These are phyloP conservation scores for Drosophila pegasa DNA, from an alignment of 2,888 invertebrate species.

Conservation along the genomic window DNA sequence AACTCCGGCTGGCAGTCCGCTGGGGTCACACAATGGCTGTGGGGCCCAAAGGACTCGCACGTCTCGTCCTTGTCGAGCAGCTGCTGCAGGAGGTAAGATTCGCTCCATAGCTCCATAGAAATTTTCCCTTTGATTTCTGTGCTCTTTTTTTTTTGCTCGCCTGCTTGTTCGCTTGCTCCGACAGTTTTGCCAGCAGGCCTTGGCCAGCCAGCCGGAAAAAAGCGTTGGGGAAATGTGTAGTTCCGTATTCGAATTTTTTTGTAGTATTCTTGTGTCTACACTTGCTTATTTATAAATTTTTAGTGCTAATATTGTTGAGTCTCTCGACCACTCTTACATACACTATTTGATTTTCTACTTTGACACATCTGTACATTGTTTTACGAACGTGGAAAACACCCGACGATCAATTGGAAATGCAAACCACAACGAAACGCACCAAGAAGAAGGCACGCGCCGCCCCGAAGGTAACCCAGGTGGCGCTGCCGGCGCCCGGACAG, in stretches of 20 bases:
- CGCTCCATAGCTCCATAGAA: not conserved
- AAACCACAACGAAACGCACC: conserved; percentile 51
- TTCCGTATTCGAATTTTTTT: conserved; percentile 17
- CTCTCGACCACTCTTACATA: not conserved
- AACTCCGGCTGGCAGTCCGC: conserved; percentile 48
- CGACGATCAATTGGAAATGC: conserved; percentile 30
- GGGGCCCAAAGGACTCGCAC: conserved; percentile 66
- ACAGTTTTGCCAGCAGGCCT: conserved; percentile 39
- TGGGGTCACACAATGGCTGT: conserved; percentile 63
- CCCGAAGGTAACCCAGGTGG: conserved; percentile 5
- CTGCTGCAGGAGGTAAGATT: conserved; percentile 68
- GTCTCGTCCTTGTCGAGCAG: conserved; percentile 67
- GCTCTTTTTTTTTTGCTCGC: not conserved
- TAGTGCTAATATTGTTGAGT: conserved; percentile 8
- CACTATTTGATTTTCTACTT: not conserved
- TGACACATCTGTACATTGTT: not conserved
- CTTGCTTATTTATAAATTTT: conserved; percentile 31
- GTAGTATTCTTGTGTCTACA: conserved; percentile 7
- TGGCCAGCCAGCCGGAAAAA: not conserved
- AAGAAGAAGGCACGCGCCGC: conserved; percentile 44
- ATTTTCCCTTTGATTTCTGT: not conserved
- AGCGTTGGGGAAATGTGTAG: no score
- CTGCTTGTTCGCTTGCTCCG: not conserved
- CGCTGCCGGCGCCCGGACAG: not conserved
- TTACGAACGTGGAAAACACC: not conserved